These are phyloP conservation scores for Scolopax mira DNA, from an alignment of 2,113 vertebrate genomes.

Conservation along the genomic window DNA sequence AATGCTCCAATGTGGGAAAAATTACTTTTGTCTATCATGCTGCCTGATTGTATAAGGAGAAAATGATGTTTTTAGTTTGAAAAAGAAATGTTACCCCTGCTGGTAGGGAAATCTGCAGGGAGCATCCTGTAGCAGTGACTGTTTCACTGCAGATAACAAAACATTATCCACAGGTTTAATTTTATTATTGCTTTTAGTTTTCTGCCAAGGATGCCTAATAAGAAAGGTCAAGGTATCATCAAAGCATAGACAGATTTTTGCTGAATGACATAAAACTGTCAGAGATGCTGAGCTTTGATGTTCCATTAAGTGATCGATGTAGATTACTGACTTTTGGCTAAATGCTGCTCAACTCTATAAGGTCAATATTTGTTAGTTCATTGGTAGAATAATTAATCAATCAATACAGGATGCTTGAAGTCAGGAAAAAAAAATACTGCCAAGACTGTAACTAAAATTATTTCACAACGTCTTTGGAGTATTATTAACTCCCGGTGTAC, in stretches of 20 bases:
- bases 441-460: constrained; percentile 64
- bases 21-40: background rate
- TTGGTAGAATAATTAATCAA: constrained; percentile 96
- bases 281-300: constrained; percentile 88
- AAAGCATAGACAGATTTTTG: constrained; percentile 80
- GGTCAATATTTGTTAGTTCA: constrained; percentile 98
- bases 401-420: constrained; percentile 86
- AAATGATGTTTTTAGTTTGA: background rate
- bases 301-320: constrained; percentile 97
- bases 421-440: constrained; percentile 75
- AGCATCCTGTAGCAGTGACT: background rate
- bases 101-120: background rate
- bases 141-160: constrained; percentile 58
- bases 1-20: background rate
- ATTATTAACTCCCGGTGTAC: constrained; percentile 70
- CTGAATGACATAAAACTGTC: constrained; percentile 91
- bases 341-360: constrained; percentile 85
- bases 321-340: constrained; percentile 85
- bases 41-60: background rate
- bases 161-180: constrained; percentile 65
- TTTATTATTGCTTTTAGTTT: constrained; percentile 70
- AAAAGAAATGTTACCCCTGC: background rate
- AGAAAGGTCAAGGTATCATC: constrained; percentile 88
- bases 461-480: constrained; percentile 59
- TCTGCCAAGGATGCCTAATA: constrained; percentile 66